phyloP scores from a whole-genome alignment of 2,113 vertebrate species.

The Amblyornis subalaris region DNA sequence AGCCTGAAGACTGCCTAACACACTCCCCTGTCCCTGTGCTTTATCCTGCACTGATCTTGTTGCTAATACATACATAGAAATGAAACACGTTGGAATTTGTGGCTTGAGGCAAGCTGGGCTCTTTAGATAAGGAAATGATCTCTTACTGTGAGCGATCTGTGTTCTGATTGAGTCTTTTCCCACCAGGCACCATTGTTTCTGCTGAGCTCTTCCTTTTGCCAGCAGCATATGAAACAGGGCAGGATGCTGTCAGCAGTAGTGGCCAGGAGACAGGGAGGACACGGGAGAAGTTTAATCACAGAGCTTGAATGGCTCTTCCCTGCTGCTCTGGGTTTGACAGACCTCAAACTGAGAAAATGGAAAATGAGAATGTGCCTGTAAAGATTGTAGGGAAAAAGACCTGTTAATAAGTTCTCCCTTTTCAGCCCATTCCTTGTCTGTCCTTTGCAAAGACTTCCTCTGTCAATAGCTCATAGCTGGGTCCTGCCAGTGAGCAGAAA shows the following conservation, averaged over 20 bases:
- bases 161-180: conserved; percentile 5
- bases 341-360: background rate
- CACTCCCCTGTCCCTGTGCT: background rate
- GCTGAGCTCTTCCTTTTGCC: background rate
- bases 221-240: background rate
- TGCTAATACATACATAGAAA: background rate
- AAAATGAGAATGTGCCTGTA: background rate
- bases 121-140: conserved; percentile 44
- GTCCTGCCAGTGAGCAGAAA: background rate
- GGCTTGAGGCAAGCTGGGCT: conserved; percentile 25
- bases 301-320: background rate
- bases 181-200: conserved; percentile 10
- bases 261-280: background rate
- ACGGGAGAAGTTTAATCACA: background rate
- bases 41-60: background rate
- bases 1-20: background rate
- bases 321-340: background rate
- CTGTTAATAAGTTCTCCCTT: background rate
- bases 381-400: background rate
- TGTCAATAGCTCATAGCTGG: background rate
- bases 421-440: background rate
- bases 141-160: background rate
- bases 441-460: background rate
- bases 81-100: background rate
- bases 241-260: background rate